Conservation (phyloP, 2,113 vertebrate species). For the Apaloderma vittatum region DNA sequence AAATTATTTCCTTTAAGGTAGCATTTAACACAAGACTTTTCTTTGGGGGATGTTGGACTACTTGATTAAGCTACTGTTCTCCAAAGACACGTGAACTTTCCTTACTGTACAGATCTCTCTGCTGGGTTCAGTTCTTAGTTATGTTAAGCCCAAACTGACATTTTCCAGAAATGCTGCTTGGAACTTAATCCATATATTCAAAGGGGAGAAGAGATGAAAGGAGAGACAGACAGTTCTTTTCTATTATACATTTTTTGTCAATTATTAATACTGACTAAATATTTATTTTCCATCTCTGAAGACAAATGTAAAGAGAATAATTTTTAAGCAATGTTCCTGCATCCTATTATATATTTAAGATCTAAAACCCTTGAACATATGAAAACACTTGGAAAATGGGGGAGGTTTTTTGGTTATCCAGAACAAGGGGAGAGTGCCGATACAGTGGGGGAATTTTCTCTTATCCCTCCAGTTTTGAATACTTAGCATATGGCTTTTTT, state of each 20-base stretch:
- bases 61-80: neutral
- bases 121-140: neutral
- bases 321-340: neutral
- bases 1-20: neutral
- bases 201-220: neutral
- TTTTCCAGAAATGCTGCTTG: neutral
- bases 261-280: neutral
- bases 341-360: neutral
- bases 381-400: neutral
- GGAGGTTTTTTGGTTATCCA: rapidly evolving
- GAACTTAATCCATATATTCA: neutral
- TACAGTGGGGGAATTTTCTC: neutral
- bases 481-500: neutral
- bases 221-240: neutral
- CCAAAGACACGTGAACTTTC: neutral
- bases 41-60: neutral
- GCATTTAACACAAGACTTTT: neutral
- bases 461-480: neutral
- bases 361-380: neutral
- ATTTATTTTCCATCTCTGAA: neutral
- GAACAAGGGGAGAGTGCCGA: neutral
- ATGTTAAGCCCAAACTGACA: neutral
- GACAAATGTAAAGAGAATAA: neutral
- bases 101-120: neutral
- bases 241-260: neutral